phyloP scores from a whole-genome alignment of 2,113 vertebrate species.

The Chaetops frenatus region DNA sequence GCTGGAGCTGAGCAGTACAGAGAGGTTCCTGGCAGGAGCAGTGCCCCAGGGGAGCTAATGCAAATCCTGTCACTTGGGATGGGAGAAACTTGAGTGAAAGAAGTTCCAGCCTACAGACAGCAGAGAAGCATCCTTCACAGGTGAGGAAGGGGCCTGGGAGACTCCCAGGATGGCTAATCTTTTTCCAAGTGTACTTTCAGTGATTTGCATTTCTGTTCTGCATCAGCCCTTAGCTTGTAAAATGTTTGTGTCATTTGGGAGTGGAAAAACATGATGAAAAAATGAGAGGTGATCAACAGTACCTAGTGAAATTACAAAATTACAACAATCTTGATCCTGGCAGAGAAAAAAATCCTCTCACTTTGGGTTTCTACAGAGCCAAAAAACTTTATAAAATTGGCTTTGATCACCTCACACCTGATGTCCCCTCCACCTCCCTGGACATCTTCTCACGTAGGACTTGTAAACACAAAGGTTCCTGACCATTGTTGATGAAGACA shows the following conservation, averaged over 20 bases:
- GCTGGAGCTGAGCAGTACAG: background rate
- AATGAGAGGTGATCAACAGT: background rate
- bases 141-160: background rate
- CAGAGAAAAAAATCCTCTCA: background rate
- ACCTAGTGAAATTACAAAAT: background rate
- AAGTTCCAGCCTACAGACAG: background rate
- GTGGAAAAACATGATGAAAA: rapidly evolving
- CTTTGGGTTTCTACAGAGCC: background rate
- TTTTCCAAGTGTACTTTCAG: background rate
- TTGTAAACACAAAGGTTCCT: background rate
- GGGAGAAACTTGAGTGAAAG: background rate
- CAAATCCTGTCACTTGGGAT: background rate
- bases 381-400: background rate
- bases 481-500: rapidly evolving
- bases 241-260: background rate
- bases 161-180: background rate
- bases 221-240: background rate
- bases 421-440: background rate
- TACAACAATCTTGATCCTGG: conserved; percentile 12
- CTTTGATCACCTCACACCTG: background rate
- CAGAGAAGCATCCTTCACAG: background rate
- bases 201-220: background rate
- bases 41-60: background rate
- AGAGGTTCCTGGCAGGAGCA: background rate
- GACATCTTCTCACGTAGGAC: background rate